Evolutionary conservation across 2,113 vertebrate genomes (phyloP).

Genomic region (Laticauda colubrina): DNA sequence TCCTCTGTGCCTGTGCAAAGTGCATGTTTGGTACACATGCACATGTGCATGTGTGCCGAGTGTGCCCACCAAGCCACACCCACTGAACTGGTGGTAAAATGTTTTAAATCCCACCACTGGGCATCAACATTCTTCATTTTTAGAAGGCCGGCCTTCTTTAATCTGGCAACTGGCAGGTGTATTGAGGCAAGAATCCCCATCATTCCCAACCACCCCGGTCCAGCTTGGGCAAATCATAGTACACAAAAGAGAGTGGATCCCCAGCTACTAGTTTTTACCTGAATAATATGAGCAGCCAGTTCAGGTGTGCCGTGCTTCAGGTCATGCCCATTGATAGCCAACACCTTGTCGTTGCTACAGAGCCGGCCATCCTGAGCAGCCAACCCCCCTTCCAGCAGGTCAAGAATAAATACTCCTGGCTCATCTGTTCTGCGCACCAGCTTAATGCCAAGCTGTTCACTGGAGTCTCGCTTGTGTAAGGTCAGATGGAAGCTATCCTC

Average conservation of each 20-base stretch:
- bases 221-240: not conserved
- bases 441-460: slow-evolving; percentile 96
- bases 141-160: not conserved
- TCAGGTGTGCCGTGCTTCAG: slow-evolving; percentile 92
- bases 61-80: no score
- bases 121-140: not conserved
- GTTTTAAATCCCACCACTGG: no score
- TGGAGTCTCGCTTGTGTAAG: slow-evolving; percentile 86
- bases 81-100: no score
- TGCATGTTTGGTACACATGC: no score
- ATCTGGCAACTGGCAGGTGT: not conserved
- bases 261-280: slow-evolving; percentile 71
- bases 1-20: no score
- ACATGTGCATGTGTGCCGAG: no score
- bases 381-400: slow-evolving; percentile 91
- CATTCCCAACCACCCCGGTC: not conserved
- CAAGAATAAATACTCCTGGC: slow-evolving; percentile 91
- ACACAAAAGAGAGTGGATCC: not conserved
- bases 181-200: not conserved
- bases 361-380: slow-evolving; percentile 92
- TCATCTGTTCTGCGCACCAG: slow-evolving; percentile 93
- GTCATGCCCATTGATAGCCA: slow-evolving; percentile 94
- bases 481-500: slow-evolving; percentile 89
- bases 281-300: slow-evolving; percentile 95
- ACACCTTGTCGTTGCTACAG: slow-evolving; percentile 88